Conservation (phyloP, 1,140 invertebrate genomes). For the Dendrolimus kikuchii region DNA sequence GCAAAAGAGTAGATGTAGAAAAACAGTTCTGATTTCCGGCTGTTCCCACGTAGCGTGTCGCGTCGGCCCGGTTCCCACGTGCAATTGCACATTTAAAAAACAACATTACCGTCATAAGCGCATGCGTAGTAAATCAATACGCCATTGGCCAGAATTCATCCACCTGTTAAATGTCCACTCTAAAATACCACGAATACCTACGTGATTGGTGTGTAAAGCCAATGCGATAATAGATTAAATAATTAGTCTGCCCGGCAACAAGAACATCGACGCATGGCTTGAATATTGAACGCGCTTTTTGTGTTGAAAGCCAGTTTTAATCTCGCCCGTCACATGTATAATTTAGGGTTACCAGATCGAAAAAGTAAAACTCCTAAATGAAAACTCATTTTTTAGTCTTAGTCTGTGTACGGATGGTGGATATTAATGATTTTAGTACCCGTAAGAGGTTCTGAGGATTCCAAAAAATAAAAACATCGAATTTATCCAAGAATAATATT, state of each 20-base stretch:
- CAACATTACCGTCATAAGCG: slow-evolving; percentile 39
- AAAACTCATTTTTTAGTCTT: no score
- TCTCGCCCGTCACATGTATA: no score
- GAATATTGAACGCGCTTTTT: slow-evolving; percentile 8
- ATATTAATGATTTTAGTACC: no score
- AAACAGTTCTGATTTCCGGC: slow-evolving; percentile 44
- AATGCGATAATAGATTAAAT: slow-evolving; percentile 25
- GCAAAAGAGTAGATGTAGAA: slow-evolving; percentile 17
- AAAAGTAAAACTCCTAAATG: no score
- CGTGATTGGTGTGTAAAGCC: slow-evolving; percentile 28
- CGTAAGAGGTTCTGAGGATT: no score
- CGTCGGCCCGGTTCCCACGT: slow-evolving; percentile 49
- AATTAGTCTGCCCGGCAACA: slow-evolving; percentile 20
- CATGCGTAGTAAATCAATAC: slow-evolving; percentile 36
- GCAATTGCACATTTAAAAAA: slow-evolving; percentile 30
- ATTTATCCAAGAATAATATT: no score
- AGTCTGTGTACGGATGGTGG: no score
- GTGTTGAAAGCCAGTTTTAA: not conserved
- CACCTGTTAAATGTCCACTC: slow-evolving; percentile 25
- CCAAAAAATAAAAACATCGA: no score
- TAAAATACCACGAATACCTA: slow-evolving; percentile 36
- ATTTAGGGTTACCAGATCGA: no score
- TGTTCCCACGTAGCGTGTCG: slow-evolving; percentile 41
- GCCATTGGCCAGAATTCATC: slow-evolving; percentile 24
- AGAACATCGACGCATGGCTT: slow-evolving; percentile 11